These are phyloP conservation scores for Ceyx margarethae DNA, from an alignment of 2,113 vertebrate species.

Conservation along the genomic window DNA sequence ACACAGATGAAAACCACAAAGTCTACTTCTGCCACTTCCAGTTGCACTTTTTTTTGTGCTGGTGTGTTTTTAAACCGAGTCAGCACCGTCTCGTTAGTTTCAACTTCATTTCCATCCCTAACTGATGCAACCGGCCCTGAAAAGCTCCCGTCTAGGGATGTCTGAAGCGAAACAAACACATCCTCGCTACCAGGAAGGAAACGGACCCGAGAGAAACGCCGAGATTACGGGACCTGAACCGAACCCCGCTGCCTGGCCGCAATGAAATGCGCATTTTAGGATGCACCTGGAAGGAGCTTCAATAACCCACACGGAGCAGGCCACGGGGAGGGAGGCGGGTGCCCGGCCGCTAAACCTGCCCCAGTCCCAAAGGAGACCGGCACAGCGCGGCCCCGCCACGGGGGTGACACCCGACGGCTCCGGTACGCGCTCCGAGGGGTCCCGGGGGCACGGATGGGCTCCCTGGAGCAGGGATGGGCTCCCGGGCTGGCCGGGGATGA, in stretches of 20 bases:
- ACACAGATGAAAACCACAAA: neutral
- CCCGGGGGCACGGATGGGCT: neutral
- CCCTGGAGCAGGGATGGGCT: neutral
- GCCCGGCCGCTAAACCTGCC: neutral
- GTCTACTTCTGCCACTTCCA: neutral
- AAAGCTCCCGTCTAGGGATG: neutral
- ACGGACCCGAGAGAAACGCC: fast-evolving
- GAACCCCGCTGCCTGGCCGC: neutral
- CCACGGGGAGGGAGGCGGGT: neutral
- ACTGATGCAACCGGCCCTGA: neutral
- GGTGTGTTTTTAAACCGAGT: neutral
- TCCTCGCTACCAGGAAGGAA: too few species aligned
- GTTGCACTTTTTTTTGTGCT: neutral
- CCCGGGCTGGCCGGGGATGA: too few species aligned
- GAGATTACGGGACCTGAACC: fast-evolving
- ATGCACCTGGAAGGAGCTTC: neutral
- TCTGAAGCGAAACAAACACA: neutral
- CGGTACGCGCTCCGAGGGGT: neutral
- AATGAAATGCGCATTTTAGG: neutral
- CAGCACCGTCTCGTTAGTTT: neutral
- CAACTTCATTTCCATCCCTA: neutral
- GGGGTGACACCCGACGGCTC: neutral
- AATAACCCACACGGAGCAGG: neutral
- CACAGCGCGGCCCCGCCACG: neutral
- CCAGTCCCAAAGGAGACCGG: neutral